Evolutionary conservation across 2,113 vertebrate species (phyloP), one percentile per base, ranked within the genome.

Genomic region (Limanda limanda): DNA sequence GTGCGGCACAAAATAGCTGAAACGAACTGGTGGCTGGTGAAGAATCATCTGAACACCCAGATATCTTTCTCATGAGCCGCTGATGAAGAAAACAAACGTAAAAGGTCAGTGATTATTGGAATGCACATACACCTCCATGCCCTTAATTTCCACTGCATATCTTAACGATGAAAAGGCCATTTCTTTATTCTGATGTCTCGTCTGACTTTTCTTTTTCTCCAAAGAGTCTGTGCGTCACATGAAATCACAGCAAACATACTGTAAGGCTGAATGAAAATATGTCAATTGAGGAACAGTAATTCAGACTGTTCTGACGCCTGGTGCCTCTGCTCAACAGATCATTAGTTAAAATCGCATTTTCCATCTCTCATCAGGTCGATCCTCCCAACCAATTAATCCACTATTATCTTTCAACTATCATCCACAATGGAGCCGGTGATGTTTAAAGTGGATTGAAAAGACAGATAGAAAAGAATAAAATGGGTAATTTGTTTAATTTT

Each of bases 31-130:
- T 20, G 15, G 52, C 40, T 27, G 40, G 13, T 58, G 15, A 42
- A 65, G 23, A 52, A 61, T 2, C 21, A 54, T 77, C 60, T 55
- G 55, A 55, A 74, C 51, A 56, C 12, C 18, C 2, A 15, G 31
- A 55, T 47, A 64, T 76, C 70, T 71, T 65, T 40, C 42, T 71
- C 10, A 60, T 56, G 27, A 79, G 42, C 27, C 20, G 9, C 18
- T 63, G 52, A 71, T 55, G 45, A 73, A 42, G 51, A 71, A 77
- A 75, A 64, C 64, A 74, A 25, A 85, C 51, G 20, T 73, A 31
- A 87, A 89, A 78, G 63, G 85, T 83, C 82, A 81, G 74, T 71
- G 77, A 78, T 74, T 77, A 71, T 76, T 74, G 76, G 73, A 71
- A n/a, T 66, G 64, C 25, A n/a, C 21, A 45, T 71, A 54, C 18